Conservation (phyloP, 2,888 invertebrate species). For the Apotomis betuletana region DNA sequence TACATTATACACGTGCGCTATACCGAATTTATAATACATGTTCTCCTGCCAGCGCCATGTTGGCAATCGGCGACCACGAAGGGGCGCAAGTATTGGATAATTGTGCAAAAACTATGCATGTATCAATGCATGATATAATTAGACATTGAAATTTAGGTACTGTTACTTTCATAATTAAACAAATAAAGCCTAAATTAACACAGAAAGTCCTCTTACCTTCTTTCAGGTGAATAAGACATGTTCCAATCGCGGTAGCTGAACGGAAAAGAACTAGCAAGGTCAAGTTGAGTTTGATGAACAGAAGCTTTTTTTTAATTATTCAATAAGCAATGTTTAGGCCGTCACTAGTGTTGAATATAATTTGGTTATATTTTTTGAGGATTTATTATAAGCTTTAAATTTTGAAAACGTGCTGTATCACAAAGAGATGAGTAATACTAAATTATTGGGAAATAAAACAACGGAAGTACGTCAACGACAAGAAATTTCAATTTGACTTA, state of each 20-base stretch:
- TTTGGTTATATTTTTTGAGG: constrained; percentile 59
- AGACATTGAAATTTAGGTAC: constrained; percentile 43
- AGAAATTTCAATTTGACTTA: constrained; percentile 42
- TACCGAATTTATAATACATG: constrained; percentile 64
- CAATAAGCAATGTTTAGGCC: constrained; percentile 43
- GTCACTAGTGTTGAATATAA: constrained; percentile 45
- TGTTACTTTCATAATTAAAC: constrained; percentile 51
- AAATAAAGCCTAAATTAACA: constrained; percentile 56
- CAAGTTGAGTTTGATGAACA: constrained; percentile 78
- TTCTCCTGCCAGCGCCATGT: constrained; percentile 82
- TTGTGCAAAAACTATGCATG: constrained; percentile 52
- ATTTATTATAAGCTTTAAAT: constrained; percentile 56
- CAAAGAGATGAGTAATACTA: constrained; percentile 58
- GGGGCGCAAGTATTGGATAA: constrained; percentile 55
- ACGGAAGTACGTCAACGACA: constrained; percentile 68
- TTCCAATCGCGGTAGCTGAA: constrained; percentile 90
- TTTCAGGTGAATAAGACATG: constrained; percentile 92
- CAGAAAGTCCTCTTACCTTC: constrained; percentile 87
- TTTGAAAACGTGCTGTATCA: constrained; percentile 50
- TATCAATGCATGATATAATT: constrained; percentile 32
- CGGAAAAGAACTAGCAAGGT: constrained; percentile 87
- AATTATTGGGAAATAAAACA: constrained; percentile 66
- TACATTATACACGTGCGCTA: constrained; percentile 73
- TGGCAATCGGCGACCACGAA: constrained; percentile 79
- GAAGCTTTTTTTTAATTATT: constrained; percentile 63